Evolutionary conservation across 1,140 invertebrate species (phyloP).

Genomic region (Drosophila subpulchrella): DNA sequence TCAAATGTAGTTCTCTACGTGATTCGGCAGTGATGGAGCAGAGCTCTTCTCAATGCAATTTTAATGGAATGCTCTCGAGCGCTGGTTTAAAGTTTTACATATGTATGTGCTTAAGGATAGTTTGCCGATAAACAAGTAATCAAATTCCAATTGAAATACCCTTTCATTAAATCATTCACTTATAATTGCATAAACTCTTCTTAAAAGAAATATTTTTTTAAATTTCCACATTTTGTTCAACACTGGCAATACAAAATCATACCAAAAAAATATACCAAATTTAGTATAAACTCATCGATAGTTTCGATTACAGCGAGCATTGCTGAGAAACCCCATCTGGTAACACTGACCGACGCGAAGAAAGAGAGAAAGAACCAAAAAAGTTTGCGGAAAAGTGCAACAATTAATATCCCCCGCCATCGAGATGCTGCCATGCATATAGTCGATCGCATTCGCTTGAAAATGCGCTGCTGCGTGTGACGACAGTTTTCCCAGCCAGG

Average conservation of each 20-base stretch:
- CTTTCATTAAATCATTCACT: too few relatives aligned
- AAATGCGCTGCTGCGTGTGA: slow-evolving; percentile 62
- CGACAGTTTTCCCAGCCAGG: slow-evolving; percentile 33
- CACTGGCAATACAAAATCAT: background rate
- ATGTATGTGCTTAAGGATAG: too few relatives aligned
- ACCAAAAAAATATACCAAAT: background rate
- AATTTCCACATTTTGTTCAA: background rate
- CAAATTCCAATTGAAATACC: too few relatives aligned
- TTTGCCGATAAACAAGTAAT: too few relatives aligned
- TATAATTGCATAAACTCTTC: too few relatives aligned
- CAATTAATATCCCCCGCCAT: slow-evolving; percentile 40
- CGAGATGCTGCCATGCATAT: slow-evolving; percentile 56
- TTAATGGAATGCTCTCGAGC: too few relatives aligned
- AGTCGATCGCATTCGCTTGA: slow-evolving; percentile 42
- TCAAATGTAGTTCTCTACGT: too few relatives aligned
- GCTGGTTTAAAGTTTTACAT: too few relatives aligned
- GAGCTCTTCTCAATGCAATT: too few relatives aligned
- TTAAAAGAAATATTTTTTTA: background rate
- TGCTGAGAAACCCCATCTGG: background rate
- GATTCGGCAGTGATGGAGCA: too few relatives aligned
- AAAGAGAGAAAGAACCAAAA: slow-evolving; percentile 72
- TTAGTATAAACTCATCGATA: slow-evolving; percentile 19
- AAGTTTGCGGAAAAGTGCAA: slow-evolving; percentile 79
- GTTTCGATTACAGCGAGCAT: slow-evolving; percentile 5
- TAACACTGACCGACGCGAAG: slow-evolving; percentile 44